These are phyloP conservation scores for Ptilonorhynchus violaceus DNA, from an alignment of 2,113 vertebrate genomes.

Conservation along the genomic window DNA sequence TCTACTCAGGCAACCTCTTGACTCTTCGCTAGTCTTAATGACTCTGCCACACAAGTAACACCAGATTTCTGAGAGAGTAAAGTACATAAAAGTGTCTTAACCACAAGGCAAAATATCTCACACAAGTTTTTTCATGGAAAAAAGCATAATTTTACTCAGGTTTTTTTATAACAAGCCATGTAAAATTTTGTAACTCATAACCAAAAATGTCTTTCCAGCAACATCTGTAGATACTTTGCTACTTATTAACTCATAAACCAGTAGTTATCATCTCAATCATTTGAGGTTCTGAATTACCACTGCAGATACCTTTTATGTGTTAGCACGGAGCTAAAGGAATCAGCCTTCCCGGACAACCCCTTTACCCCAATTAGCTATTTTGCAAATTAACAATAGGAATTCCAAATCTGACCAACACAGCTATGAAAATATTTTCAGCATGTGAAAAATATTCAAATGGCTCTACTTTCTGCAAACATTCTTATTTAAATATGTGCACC, in stretches of 20 bases:
- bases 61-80: not conserved
- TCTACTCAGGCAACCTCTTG: not conserved
- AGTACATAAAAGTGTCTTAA: not conserved
- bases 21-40: not conserved
- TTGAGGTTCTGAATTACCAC: not conserved
- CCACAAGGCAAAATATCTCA: not conserved
- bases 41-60: not conserved
- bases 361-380: not conserved
- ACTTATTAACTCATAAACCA: not conserved
- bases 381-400: not conserved
- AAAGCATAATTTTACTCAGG: fast-evolving
- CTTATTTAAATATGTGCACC: not conserved
- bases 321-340: not conserved
- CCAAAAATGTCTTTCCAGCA: not conserved
- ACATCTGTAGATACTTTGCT: not conserved
- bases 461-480: not conserved
- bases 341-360: not conserved
- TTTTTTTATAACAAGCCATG: not conserved
- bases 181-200: not conserved
- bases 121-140: not conserved
- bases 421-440: not conserved
- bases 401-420: not conserved
- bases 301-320: not conserved
- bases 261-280: not conserved
- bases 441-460: slow-evolving; percentile 4